Evolutionary conservation across 2,113 vertebrate species (phyloP), one percentile per base, ranked within the genome.

Genomic region (Danio rerio): DNA sequence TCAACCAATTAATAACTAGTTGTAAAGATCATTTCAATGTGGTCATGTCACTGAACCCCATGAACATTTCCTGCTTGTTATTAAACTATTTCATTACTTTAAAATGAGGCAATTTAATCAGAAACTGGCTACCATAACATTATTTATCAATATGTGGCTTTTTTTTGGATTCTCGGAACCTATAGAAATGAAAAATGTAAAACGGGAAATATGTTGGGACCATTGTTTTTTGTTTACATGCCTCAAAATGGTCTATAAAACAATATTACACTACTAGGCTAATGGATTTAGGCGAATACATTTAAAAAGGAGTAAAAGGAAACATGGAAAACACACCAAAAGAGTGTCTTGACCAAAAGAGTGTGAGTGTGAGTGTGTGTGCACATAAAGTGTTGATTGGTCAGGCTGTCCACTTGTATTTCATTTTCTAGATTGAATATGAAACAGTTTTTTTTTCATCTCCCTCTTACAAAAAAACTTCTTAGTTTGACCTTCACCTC

Each of bases 331-430:
- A 16, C 43, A 10, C 65, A 47, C 55, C 55, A 55, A n/a, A n/a
- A n/a, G n/a, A n/a, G 50, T 40, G 42, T 62, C 12, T 72, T 45
- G 40, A 69, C 65, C 42, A 69, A 69, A n/a, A 69, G 65, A 20
- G n/a, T 59, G 52, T 77, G 18, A 49, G 10, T 75, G 9, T 59
- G 52, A 62, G 18, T 21, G 10, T 75, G 9, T 75, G 53, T 45
- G 12, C 40, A 77, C 11, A 9, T 20, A 9, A 49, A 59, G 74
- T 76, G 59, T 63, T 74, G 80, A 82, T 62, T 82, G 71, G 49
- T 65, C 69, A 81, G 56, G 53, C 80, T 63, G 69, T 81, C 69
- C 11, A 53, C 63, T 80, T 47, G 31, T 43, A 47, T 63, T 81
- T 62, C 70, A 63, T 18, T 18, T 61, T 74, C 13, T 63, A 42